Evolutionary conservation across 2,888 invertebrate species (phyloP).

Genomic region (Perithous albicinctus): DNA sequence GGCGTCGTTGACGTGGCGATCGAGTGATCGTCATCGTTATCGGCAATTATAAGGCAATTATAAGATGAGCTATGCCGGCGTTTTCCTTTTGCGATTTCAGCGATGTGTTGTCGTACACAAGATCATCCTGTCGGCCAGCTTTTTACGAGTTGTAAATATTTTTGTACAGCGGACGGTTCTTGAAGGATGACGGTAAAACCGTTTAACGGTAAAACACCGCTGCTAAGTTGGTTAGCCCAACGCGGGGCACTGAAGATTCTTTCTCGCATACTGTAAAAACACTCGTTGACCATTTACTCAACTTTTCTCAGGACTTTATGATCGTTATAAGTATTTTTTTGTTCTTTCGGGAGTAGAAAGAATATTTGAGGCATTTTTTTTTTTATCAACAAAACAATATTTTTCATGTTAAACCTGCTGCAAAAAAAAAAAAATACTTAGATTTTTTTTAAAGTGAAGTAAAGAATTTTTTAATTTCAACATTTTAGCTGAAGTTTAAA

Average conservation of each 20-base stretch:
- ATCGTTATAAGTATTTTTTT: neutral
- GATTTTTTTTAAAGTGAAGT: no score
- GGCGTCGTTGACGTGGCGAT: constrained; percentile 4
- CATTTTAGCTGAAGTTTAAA: no score
- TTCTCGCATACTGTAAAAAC: neutral
- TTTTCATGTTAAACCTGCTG: no score
- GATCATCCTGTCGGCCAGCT: neutral
- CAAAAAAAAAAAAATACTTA: no score
- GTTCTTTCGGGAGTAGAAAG: neutral
- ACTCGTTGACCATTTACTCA: neutral
- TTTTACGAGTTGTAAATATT: constrained; percentile 13
- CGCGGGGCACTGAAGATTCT: neutral
- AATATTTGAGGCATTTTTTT: no score
- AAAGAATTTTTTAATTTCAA: no score
- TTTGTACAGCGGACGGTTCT: neutral
- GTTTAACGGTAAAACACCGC: constrained; percentile 47
- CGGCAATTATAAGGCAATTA: constrained; percentile 54
- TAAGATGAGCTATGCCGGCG: constrained; percentile 22
- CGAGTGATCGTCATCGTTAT: constrained; percentile 32
- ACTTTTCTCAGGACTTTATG: neutral
- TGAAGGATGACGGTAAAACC: constrained; percentile 26
- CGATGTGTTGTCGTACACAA: no score
- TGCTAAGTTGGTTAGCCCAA: constrained; percentile 19
- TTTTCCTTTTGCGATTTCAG: constrained; percentile 16
- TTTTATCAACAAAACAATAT: no score